Conservation (phyloP, 2,888 invertebrate genomes). For the Steromphala cineraria region DNA sequence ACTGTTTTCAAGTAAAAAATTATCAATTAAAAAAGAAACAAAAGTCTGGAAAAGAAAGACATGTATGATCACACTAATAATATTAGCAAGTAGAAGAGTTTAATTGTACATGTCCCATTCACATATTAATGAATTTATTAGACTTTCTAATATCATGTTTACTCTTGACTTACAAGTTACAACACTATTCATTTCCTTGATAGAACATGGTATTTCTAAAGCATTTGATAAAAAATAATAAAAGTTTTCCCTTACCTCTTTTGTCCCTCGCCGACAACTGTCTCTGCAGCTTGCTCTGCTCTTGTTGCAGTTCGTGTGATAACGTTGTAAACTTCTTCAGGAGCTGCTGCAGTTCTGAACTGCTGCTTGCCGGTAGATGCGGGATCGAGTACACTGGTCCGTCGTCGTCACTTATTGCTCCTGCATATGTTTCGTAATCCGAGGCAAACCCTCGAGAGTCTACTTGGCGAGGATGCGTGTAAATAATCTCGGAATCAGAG, state of each 20-base stretch:
- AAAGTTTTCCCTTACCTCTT: not conserved
- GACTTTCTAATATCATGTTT: too few species aligned
- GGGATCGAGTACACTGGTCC: constrained; percentile 67
- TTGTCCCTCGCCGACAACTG: constrained; percentile 53
- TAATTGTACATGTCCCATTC: too few species aligned
- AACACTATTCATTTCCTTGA: too few species aligned
- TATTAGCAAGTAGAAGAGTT: too few species aligned
- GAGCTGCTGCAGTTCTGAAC: constrained; percentile 71
- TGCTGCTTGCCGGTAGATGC: constrained; percentile 64
- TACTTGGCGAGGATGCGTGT: constrained; percentile 57
- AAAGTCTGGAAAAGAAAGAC: not conserved
- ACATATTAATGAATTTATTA: too few species aligned
- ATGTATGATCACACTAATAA: too few species aligned
- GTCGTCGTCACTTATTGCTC: constrained; percentile 66
- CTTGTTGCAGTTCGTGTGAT: constrained; percentile 76
- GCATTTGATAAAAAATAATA: too few species aligned
- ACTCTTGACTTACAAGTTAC: too few species aligned
- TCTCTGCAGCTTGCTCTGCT: constrained; percentile 65
- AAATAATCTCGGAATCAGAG: constrained; percentile 89
- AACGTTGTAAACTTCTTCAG: constrained; percentile 73
- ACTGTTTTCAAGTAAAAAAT: not conserved
- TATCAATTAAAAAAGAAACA: not conserved
- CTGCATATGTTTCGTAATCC: constrained; percentile 69
- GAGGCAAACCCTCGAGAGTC: constrained; percentile 67
- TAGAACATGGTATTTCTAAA: too few species aligned